Conservation (phyloP, 1,140 invertebrate genomes). For the Trichonephila clavipes region DNA sequence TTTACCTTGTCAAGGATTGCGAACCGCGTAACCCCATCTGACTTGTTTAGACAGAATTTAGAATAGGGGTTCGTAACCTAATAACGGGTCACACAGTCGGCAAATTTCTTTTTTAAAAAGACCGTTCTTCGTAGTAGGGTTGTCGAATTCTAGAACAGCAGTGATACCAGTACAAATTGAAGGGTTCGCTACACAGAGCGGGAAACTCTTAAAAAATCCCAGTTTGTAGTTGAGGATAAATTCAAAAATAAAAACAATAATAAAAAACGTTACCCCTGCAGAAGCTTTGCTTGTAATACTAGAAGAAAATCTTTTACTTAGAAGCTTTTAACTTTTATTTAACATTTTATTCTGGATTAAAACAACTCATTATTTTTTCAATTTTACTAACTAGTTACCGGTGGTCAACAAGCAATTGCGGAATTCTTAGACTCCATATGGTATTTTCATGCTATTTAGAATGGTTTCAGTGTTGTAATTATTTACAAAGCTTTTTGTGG, state of each 20-base stretch:
- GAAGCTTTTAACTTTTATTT: neutral
- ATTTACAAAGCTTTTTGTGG: too few relatives aligned
- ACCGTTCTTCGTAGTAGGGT: neutral
- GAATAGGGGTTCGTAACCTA: neutral
- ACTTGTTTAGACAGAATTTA: neutral
- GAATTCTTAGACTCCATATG: too few relatives aligned
- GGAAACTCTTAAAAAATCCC: neutral
- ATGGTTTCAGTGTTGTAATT: too few relatives aligned
- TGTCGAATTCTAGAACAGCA: neutral
- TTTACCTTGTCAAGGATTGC: slow-evolving; percentile 14
- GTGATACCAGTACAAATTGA: neutral
- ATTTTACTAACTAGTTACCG: too few relatives aligned
- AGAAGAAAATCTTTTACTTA: neutral
- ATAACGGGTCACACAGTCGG: neutral
- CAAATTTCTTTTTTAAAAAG: neutral
- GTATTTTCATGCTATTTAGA: too few relatives aligned
- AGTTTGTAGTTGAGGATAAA: neutral
- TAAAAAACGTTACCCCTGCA: neutral
- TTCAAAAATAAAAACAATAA: neutral
- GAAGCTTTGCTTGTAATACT: neutral
- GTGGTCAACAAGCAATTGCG: too few relatives aligned
- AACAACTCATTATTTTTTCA: neutral
- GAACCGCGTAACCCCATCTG: neutral
- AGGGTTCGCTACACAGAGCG: neutral
- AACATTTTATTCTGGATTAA: neutral